Percentiles rank a stretch among this genome's conserved stretches.
phyloP scores from a whole-genome alignment of 2,113 vertebrate species.

The Eonycteris spelaea region DNA sequence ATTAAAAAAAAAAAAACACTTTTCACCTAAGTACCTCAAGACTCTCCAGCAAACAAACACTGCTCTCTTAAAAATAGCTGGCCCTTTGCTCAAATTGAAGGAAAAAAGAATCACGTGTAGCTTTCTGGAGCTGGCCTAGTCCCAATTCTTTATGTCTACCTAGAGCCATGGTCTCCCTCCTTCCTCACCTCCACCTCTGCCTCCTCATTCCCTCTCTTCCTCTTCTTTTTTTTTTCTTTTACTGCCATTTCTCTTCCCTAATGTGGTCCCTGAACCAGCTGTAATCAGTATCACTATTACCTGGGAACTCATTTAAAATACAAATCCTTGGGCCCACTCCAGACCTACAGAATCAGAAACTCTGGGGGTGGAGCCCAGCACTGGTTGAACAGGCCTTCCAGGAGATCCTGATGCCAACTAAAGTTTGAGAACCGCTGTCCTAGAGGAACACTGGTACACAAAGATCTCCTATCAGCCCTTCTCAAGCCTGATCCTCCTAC shows the following conservation, averaged over 20 bases:
- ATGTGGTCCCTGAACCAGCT: not conserved
- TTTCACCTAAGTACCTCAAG: not conserved
- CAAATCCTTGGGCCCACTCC: not conserved
- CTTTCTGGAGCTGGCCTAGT: not conserved
- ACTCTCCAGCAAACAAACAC: not conserved
- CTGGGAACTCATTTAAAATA: constrained; percentile 6
- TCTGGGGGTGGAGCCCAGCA: not conserved
- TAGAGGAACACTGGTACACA: not conserved
- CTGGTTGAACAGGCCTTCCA: not conserved
- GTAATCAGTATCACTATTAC: not conserved
- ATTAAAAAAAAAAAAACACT: not conserved
- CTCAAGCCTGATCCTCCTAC: not conserved
- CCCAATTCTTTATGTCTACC: not conserved
- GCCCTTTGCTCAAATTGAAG: not conserved
- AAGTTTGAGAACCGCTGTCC: not conserved
- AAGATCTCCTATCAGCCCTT: not conserved
- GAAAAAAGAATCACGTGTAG: not conserved
- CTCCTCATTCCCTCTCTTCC: not conserved
- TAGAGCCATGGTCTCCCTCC: not conserved
- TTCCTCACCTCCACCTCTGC: not conserved
- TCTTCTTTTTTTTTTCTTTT: not conserved
- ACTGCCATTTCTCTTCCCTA: not conserved
- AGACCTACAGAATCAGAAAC: not conserved
- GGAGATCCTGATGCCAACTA: not conserved
- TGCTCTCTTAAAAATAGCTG: not conserved